A percentile compares a stretch with the other conserved stretches of the same genome.
phyloP scores from a whole-genome alignment of 2,888 invertebrate species.

The Athetis lepigone region DNA sequence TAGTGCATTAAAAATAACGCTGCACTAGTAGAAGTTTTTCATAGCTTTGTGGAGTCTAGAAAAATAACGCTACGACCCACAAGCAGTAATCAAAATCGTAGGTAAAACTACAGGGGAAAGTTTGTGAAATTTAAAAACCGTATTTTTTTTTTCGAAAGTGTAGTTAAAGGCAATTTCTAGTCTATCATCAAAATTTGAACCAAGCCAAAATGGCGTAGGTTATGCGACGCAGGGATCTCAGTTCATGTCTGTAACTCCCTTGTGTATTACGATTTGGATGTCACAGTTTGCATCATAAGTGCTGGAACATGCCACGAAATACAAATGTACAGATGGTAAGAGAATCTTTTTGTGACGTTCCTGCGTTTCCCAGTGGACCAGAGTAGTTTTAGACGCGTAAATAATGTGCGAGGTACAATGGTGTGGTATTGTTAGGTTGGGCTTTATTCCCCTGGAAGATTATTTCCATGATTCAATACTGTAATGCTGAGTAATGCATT shows the following conservation, averaged over 20 bases:
- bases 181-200: too few species aligned
- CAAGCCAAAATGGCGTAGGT: not conserved
- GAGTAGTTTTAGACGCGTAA: slow-evolving; percentile 48
- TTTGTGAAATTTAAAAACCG: too few species aligned
- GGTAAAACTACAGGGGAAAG: too few species aligned
- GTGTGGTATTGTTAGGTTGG: slow-evolving; percentile 35
- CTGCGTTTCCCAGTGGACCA: slow-evolving; percentile 33
- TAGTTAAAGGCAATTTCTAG: too few species aligned
- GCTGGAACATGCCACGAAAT: slow-evolving; percentile 67
- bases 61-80: too few species aligned
- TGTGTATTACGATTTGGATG: slow-evolving; percentile 76
- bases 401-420: slow-evolving; percentile 43
- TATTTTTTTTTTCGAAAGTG: too few species aligned
- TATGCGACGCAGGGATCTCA: not conserved
- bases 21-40: too few species aligned
- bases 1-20: too few species aligned
- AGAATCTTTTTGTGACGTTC: slow-evolving; percentile 48
- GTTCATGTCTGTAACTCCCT: slow-evolving; percentile 66
- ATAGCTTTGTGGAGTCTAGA: too few species aligned
- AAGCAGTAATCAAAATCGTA: too few species aligned
- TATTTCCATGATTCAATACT: slow-evolving; percentile 29
- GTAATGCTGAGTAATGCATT: slow-evolving; percentile 22
- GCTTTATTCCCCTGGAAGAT: slow-evolving; percentile 28
- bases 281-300: slow-evolving; percentile 86
- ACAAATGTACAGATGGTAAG: slow-evolving; percentile 47